Conservation (phyloP, 1,140 invertebrate species). For the Cherax quadricarinatus region DNA sequence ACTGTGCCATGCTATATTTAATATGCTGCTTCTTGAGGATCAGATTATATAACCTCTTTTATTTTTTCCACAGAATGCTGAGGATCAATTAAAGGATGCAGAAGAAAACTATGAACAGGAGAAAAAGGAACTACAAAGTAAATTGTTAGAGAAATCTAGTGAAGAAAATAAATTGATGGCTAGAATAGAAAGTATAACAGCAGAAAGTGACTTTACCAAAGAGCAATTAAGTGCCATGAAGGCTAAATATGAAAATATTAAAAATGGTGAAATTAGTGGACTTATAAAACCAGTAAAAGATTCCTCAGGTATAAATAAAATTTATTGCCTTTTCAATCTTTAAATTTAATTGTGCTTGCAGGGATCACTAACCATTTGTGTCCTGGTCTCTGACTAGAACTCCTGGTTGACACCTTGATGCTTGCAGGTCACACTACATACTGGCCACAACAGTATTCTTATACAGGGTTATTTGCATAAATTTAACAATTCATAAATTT, state of each 20-base stretch:
- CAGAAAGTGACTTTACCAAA: slow-evolving; percentile 78
- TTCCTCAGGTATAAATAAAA: slow-evolving; percentile 74
- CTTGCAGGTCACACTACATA: no score
- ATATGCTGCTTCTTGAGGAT: no score
- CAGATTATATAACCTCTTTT: no score
- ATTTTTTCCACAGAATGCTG: slow-evolving; percentile 76
- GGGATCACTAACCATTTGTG: no score
- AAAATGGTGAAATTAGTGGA: slow-evolving; percentile 70
- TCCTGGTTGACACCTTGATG: no score
- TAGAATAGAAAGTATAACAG: slow-evolving; percentile 75
- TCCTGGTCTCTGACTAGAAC: no score
- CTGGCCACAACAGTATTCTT: no score
- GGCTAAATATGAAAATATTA: slow-evolving; percentile 71
- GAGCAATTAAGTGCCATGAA: slow-evolving; percentile 77
- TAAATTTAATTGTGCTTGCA: slow-evolving; percentile 6
- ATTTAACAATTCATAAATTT: no score
- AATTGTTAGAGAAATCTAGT: slow-evolving; percentile 77
- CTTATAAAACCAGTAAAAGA: slow-evolving; percentile 54
- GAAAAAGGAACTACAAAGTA: slow-evolving; percentile 77
- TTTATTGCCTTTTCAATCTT: slow-evolving; percentile 52
- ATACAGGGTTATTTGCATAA: no score
- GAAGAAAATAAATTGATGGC: slow-evolving; percentile 75
- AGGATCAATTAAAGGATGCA: slow-evolving; percentile 78
- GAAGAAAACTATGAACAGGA: slow-evolving; percentile 78
- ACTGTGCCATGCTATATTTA: no score